Conservation (phyloP, 1,140 invertebrate genomes). For the Orchestia grillus region DNA sequence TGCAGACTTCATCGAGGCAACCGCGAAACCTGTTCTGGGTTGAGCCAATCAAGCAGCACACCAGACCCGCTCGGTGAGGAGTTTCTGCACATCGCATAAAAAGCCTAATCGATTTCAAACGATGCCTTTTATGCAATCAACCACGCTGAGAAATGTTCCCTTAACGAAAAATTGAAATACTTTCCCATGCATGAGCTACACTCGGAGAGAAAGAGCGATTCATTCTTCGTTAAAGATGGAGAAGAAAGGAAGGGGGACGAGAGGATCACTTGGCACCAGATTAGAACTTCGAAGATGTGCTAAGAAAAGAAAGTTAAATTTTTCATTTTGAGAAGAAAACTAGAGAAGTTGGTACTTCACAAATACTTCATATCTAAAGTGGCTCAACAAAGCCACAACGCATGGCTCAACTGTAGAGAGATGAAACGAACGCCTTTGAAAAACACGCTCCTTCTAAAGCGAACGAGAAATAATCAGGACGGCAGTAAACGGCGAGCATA, state of each 20-base stretch:
- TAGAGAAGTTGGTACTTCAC: too few relatives aligned
- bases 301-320: not conserved
- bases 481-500: not conserved
- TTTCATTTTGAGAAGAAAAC: too few relatives aligned
- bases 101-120: slow-evolving; percentile 54
- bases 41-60: slow-evolving; percentile 37
- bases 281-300: not conserved
- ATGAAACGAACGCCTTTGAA: not conserved
- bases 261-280: not conserved
- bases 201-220: not conserved
- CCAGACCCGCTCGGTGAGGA: slow-evolving; percentile 5
- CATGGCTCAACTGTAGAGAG: not conserved
- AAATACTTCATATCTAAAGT: too few relatives aligned
- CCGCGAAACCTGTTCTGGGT: not conserved
- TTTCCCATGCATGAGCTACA: slow-evolving; percentile 32
- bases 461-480: not conserved
- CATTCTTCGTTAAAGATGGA: not conserved
- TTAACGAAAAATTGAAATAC: slow-evolving; percentile 25
- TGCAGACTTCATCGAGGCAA: slow-evolving; percentile 36
- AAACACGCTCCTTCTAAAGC: not conserved
- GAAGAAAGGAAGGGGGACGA: not conserved
- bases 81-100: not conserved
- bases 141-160: slow-evolving; percentile 36
- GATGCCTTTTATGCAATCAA: slow-evolving; percentile 50
- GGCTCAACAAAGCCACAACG: too few relatives aligned